A percentile compares a stretch with the other conserved stretches of the same genome.
phyloP scores from a whole-genome alignment of 2,797 vertebrate genomes.

The Nannoperca australis region DNA sequence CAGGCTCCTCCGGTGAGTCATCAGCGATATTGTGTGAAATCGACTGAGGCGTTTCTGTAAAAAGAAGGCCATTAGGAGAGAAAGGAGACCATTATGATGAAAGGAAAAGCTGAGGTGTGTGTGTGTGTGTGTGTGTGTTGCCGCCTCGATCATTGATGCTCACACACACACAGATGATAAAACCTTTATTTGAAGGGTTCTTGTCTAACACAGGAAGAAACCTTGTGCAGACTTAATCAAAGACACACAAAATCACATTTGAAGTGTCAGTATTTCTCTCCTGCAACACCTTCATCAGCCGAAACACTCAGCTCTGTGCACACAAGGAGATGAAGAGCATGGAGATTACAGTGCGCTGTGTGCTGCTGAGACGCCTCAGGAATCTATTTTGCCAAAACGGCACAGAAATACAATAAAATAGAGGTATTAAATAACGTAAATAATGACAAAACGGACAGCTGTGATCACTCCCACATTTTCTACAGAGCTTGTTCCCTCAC shows the following conservation, averaged over 20 bases:
- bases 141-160: conserved; percentile 21
- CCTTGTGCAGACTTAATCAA: conserved; percentile 26
- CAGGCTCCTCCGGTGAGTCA: conserved; percentile 55
- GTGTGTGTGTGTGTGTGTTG: background rate
- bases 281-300: conserved; percentile 1
- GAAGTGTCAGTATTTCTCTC: conserved; percentile 4
- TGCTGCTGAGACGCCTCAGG: background rate
- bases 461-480: too few species aligned
- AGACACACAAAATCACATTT: conserved; percentile 17
- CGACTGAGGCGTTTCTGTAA: conserved; percentile 59
- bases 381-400: too few species aligned
- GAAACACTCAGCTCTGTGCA: background rate
- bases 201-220: conserved; percentile 30
- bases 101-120: conserved; percentile 41
- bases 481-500: too few species aligned
- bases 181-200: conserved; percentile 19
- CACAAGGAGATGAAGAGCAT: background rate
- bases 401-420: too few species aligned
- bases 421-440: too few species aligned
- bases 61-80: conserved; percentile 64
- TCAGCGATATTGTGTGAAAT: conserved; percentile 71
- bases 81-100: conserved; percentile 73
- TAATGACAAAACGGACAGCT: too few species aligned
- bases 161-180: conserved; percentile 15
- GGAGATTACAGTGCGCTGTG: background rate